phyloP scores from a whole-genome alignment of 2,113 vertebrate genomes.

The Ondatra zibethicus region DNA sequence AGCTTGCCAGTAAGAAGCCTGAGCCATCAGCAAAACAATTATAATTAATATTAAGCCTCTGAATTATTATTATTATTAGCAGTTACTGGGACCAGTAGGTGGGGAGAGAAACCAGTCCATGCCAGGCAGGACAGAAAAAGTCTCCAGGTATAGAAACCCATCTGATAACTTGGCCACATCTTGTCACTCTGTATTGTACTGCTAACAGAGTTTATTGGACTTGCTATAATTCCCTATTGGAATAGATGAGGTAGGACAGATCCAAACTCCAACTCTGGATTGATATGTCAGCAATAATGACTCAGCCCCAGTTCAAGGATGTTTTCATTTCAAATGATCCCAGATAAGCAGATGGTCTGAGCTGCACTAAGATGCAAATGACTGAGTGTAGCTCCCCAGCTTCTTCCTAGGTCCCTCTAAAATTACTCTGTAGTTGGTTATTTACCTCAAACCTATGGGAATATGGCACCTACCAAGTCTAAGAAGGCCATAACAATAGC shows the following conservation, averaged over 20 bases:
- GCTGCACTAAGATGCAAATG: not conserved
- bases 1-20: too few relatives aligned
- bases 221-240: not conserved
- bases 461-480: not conserved
- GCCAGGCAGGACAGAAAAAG: too few relatives aligned
- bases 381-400: fast-evolving
- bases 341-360: not conserved
- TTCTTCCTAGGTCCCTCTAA: not conserved
- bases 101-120: too few relatives aligned
- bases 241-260: not conserved
- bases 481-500: not conserved
- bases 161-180: not conserved
- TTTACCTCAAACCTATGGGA: not conserved
- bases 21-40: too few relatives aligned
- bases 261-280: not conserved
- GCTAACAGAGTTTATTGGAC: not conserved
- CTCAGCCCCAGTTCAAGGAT: not conserved
- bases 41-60: too few relatives aligned
- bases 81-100: too few relatives aligned
- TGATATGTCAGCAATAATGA: not conserved
- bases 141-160: not conserved
- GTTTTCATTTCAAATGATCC: not conserved
- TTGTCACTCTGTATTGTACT: not conserved
- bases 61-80: too few relatives aligned
- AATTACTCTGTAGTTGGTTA: not conserved